Evolutionary conservation across 2,797 vertebrate species (phyloP), one percentile per base, ranked within the genome.

Genomic region (Podarcis lilfordi): DNA sequence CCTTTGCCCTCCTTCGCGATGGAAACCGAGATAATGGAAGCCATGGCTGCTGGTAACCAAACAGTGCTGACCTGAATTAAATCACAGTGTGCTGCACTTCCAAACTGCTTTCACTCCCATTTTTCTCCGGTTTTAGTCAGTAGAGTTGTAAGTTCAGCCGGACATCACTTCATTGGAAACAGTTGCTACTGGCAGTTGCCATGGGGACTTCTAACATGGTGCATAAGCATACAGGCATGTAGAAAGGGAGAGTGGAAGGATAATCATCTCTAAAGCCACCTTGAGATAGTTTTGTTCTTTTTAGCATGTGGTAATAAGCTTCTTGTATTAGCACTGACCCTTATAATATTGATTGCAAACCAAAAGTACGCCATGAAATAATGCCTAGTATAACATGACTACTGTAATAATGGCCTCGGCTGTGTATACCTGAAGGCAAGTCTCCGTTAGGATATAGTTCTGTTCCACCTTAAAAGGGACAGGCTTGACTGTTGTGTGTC

Each of bases 31-130:
- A 27, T 27, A 86, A 43, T 9, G 27, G 8, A 0, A 80, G 35
- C 61, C 72, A 59, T 25, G 8, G 43, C 75, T 86, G 87, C 75
- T 29, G 50, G 76, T 37, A 86, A 82, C 37, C n/a, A 35, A 64
- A 84, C 8, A 91, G 78, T 86, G 59, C 43, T 69, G 43, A 3
- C 86, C 88, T 86, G 79, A 61, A 45, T 90, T 88, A 92, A 93
- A 80, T 88, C 77, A 69, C 27, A 89, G 21, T 69, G 21, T 69
- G n/a, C 25, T 69, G 55, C 32, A 23, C 3, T 45, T 35, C 17
- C 43, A 55, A 1, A 37, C 32, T n/a, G 25, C 32, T 68, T 21
- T 77, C 80, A 68, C 69, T 78, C 64, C 3, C 43, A 15, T 69
- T 69, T 55, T 15, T 27, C 25, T 21, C 45, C 45, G 37, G 25